Evolutionary conservation across 2,797 vertebrate genomes (phyloP).

Genomic region (Oreochromis mossambicus): DNA sequence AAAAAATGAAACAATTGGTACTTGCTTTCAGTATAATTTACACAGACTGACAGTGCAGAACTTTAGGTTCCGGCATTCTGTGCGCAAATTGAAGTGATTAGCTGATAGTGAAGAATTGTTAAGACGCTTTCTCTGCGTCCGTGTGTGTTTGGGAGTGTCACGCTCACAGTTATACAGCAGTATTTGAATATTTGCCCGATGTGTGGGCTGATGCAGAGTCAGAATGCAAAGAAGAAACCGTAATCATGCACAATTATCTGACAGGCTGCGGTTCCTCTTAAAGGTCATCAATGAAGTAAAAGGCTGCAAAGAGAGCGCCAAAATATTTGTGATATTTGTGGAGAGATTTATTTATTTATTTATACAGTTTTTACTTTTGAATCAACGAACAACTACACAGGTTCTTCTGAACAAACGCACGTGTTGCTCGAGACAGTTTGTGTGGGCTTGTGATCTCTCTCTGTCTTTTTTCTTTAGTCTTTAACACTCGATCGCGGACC

Average conservation of each 20-base stretch:
- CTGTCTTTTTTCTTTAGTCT: background rate
- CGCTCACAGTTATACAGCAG: slow-evolving; percentile 47
- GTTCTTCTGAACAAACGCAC: background rate
- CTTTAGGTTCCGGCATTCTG: background rate
- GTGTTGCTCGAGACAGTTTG: background rate
- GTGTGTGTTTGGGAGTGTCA: slow-evolving; percentile 37
- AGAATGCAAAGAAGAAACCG: slow-evolving; percentile 67
- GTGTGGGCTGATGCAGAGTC: slow-evolving; percentile 71
- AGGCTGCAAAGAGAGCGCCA: background rate
- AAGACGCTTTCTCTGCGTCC: background rate
- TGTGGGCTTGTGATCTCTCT: background rate
- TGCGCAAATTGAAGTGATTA: background rate
- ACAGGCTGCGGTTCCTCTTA: slow-evolving; percentile 52
- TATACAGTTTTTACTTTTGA: background rate
- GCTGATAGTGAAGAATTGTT: background rate
- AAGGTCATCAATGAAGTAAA: slow-evolving; percentile 57
- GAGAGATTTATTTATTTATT: background rate
- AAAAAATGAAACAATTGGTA: background rate
- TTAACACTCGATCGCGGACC: background rate
- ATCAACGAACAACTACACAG: background rate
- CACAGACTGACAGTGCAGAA: background rate
- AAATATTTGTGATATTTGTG: slow-evolving; percentile 12
- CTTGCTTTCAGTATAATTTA: background rate
- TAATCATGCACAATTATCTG: slow-evolving; percentile 61
- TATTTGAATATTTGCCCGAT: slow-evolving; percentile 66